Evolutionary conservation across 1,140 invertebrate species (phyloP).

Genomic region (Tyrophagus putrescentiae): DNA sequence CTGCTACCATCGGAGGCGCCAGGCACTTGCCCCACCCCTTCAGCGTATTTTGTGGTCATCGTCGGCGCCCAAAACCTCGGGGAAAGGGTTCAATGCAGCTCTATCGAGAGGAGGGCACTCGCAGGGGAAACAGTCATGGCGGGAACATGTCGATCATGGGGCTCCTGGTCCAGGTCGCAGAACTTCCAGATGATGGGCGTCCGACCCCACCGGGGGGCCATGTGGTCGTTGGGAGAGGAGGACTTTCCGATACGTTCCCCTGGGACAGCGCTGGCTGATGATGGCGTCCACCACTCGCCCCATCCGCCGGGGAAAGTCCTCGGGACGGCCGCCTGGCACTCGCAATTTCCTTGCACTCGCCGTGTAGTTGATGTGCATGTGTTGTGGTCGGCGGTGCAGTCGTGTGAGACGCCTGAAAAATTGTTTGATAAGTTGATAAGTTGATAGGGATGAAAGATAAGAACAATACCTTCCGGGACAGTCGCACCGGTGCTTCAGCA

Average conservation of each 20-base stretch:
- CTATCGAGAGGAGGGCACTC: conserved; percentile 79
- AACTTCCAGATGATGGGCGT: conserved; percentile 92
- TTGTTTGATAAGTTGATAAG: neutral
- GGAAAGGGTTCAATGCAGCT: conserved; percentile 91
- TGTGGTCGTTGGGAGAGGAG: neutral
- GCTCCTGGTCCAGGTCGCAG: conserved; percentile 78
- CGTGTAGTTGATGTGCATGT: conserved; percentile 81
- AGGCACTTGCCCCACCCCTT: conserved; percentile 82
- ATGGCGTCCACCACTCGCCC: conserved; percentile 92
- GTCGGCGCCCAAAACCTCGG: conserved; percentile 66
- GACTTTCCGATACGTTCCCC: conserved; percentile 36
- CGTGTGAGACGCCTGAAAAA: conserved; percentile 30
- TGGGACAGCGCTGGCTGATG: conserved; percentile 86
- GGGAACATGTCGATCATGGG: conserved; percentile 68
- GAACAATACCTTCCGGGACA: conserved; percentile 48
- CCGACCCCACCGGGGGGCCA: conserved; percentile 50
- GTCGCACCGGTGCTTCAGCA: conserved; percentile 73
- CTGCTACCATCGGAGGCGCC: conserved; percentile 51
- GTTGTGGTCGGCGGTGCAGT: conserved; percentile 58
- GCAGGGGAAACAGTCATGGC: conserved; percentile 82
- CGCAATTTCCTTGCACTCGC: conserved; percentile 38
- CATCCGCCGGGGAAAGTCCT: conserved; percentile 81
- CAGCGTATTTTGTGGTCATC: conserved; percentile 65
- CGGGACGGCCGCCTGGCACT: conserved; percentile 62
- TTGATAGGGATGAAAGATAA: neutral